A percentile compares a stretch with the other conserved stretches of the same genome.
Evolutionary conservation across 2,888 invertebrate genomes (phyloP).

Genomic region (Amiota minor): DNA sequence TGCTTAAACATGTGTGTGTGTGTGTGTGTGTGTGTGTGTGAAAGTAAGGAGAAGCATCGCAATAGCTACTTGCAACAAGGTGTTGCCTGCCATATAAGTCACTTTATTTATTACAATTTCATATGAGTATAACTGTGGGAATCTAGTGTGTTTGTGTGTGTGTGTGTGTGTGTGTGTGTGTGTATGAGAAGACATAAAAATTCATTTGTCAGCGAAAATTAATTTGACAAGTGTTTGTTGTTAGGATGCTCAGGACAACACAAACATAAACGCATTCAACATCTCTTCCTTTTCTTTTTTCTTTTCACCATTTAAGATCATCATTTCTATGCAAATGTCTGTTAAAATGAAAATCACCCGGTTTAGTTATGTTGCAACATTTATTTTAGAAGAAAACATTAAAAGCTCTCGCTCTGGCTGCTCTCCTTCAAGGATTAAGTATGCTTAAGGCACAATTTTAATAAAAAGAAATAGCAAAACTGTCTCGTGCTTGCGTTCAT

Average conservation of each 20-base stretch:
- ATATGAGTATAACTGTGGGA: too few species aligned
- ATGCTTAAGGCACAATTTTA: background rate
- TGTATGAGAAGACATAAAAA: background rate
- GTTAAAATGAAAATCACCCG: background rate
- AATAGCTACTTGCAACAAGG: too few species aligned
- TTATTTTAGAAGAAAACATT: constrained; percentile 8
- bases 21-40: too few species aligned
- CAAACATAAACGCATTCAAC: background rate
- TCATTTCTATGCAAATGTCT: constrained; percentile 1
- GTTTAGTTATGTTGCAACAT: constrained; percentile 20
- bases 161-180: background rate
- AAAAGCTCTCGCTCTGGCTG: background rate
- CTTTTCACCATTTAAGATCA: background rate
- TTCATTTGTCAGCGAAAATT: constrained; percentile 22
- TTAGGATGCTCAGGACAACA: background rate
- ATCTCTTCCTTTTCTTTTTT: too few species aligned
- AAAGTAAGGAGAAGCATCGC: too few species aligned
- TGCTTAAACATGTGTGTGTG: too few species aligned
- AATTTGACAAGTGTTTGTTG: constrained; percentile 14
- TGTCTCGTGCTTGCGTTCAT: background rate
- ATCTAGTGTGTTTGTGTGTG: background rate
- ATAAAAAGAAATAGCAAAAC: background rate
- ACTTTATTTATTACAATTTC: too few species aligned
- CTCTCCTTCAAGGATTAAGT: background rate
- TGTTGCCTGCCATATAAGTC: too few species aligned